Evolutionary conservation across 2,888 invertebrate species (phyloP).

Genomic region (Ichneumoninae sp.): DNA sequence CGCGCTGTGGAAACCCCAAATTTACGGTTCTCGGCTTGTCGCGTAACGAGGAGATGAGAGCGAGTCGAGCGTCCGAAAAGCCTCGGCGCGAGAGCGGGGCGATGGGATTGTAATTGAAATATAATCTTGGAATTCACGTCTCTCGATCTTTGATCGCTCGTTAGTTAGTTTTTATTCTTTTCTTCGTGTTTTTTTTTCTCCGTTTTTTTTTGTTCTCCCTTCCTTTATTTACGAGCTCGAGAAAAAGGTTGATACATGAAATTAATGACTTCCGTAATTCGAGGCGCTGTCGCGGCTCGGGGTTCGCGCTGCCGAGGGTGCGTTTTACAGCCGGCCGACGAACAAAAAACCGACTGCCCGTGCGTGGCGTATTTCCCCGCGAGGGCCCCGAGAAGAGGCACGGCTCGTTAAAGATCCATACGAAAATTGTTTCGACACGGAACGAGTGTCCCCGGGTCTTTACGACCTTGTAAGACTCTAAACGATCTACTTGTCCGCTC

Average conservation of each 20-base stretch:
- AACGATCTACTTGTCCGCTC: conserved; percentile 62
- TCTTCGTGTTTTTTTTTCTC: not conserved
- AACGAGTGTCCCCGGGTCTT: conserved; percentile 55
- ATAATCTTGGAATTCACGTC: not conserved
- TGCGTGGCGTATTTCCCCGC: conserved; percentile 14
- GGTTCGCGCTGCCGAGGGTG: conserved; percentile 13
- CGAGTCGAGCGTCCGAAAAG: conserved; percentile 6
- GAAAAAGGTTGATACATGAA: not conserved
- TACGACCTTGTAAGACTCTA: conserved; percentile 67
- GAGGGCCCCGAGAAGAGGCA: conserved; percentile 20
- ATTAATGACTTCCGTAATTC: not conserved
- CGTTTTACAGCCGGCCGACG: conserved; percentile 41
- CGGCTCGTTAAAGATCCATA: conserved; percentile 62
- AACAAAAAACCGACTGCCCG: conserved; percentile 37
- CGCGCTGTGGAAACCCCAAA: conserved; percentile 46
- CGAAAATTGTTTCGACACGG: conserved; percentile 61
- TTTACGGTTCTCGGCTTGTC: conserved; percentile 56
- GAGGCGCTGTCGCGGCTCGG: not conserved
- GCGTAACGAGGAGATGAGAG: conserved; percentile 25
- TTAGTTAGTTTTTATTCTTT: not conserved
- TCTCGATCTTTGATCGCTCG: conserved; percentile 4
- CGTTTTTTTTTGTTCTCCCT: not conserved
- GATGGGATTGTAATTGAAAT: conserved; percentile 19
- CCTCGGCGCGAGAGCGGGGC: not conserved
- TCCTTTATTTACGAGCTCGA: not conserved